Evolutionary conservation across 2,888 invertebrate species (phyloP).

Genomic region (Fissipunctia ypsillon): DNA sequence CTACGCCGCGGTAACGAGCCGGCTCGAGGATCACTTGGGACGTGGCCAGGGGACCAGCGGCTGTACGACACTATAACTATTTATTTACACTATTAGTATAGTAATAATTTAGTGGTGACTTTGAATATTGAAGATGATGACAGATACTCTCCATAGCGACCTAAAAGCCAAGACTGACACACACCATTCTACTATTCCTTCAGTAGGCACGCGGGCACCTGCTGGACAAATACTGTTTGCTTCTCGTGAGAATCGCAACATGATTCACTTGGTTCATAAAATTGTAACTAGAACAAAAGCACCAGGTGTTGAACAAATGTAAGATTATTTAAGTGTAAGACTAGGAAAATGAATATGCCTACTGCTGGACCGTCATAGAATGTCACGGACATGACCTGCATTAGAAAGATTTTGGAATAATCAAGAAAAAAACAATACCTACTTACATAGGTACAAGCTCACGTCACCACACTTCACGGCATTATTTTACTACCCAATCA

Average conservation of each 20-base stretch:
- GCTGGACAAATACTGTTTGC: background rate
- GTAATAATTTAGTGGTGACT: background rate
- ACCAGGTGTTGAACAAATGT: background rate
- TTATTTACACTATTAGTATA: background rate
- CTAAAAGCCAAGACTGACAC: background rate
- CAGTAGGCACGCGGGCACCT: too few relatives aligned
- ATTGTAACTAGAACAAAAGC: background rate
- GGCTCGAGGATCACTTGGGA: constrained; percentile 67
- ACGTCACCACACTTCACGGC: constrained; percentile 2
- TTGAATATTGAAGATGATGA: too few relatives aligned
- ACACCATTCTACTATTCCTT: background rate
- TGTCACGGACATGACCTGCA: background rate
- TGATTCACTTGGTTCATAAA: background rate
- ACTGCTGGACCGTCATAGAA: background rate
- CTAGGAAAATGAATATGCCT: background rate
- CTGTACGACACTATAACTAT: background rate
- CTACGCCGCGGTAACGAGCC: constrained; percentile 69
- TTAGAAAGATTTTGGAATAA: background rate
- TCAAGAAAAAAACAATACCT: background rate
- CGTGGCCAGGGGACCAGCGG: constrained; percentile 60
- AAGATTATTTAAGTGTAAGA: background rate
- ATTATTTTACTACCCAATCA: constrained; percentile 40
- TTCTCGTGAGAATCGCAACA: background rate
- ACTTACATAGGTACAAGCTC: background rate
- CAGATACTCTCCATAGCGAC: background rate